Base-by-base conservation (phyloP, 2,888 invertebrate species). In the Monoplex corrugatus region DNA sequence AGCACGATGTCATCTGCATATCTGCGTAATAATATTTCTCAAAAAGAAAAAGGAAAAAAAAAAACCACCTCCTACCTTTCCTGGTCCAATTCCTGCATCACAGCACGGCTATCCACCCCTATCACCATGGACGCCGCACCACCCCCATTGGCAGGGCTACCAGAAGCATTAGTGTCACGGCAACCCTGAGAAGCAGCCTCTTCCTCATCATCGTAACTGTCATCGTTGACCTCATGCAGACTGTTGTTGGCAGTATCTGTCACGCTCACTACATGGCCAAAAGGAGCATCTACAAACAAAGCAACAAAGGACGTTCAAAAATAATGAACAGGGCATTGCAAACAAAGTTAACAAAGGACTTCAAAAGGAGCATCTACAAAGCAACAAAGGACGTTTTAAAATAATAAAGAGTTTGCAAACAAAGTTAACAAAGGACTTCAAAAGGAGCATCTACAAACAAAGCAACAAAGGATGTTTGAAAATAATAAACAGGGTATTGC, bases 41-140 rank as follows among this genome's bases (percentile, higher is more conserved):
- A n/a, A n/a, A n/a, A n/a, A n/a, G n/a, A n/a, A n/a, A n/a, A n/a
- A n/a, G n/a, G n/a, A n/a, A n/a, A n/a, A n/a, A n/a, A n/a, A n/a
- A n/a, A n/a, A n/a, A 35, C 38, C 8, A 78, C 32, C n/a, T 86
- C 78, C 82, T 89, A 93, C 94, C 93, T 92, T 89, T 93, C 94
- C 85, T 92, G 89, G 75, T 93, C 93, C 88, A 93, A 90, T 82
- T 93, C 93, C 86, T 93, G 92, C 68, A 94, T 91, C 35, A 90
- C 44, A 43, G 88, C 88, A 19, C 57, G 57, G 32, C 32, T 57
- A 23, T 88, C 85, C 72, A 72, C 86, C 44, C 83, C 90, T 63
- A 68, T n/a, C 5, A 86, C 57, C 23, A 75, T 82, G 6, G n/a
- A 6, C 19, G 28, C 63, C 23, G 63, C 63, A 8, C n/a, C 68